Base-by-base conservation (phyloP, 2,113 vertebrate species). In the Saguinus imperator region DNA sequence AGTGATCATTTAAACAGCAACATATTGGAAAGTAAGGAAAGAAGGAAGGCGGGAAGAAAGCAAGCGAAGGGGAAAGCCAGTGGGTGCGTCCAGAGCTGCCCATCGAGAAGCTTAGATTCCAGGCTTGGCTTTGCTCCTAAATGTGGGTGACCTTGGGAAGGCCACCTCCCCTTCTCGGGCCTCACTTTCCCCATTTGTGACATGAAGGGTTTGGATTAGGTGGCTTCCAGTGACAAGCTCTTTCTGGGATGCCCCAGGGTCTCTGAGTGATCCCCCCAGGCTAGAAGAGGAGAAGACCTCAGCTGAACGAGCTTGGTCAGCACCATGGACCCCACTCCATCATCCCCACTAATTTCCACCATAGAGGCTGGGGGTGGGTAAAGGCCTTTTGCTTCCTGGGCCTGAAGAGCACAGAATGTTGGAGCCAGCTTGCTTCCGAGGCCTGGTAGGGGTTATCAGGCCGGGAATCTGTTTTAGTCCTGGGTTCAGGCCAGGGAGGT, bases 41-140 rank as follows among this genome's bases (percentile, higher is more conserved):
- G 32, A 29, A 89, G 10, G 25, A 5, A 66, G 58, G 17, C 12
- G 21, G n/a, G 45, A 10, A 73, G 40, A 10, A 18, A 58, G 58
- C n/a, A 1, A 10, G 13, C 0, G 14, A 27, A 8, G 20, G 18
- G 52, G 0, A 10, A 4, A 29, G 0, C 13, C 8, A 35, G 9
- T 4, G 66, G 17, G 21, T 43, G 29, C 16, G 37, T 37, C 25
- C 0, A 0, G 50, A 37, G 73, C 64, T 35, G 52, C 77, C 18
- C 1, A n/a, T 3, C 10, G 6, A 1, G 43, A 37, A 61, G 73
- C 79, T n/a, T 5, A 2, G 81, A 13, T 10, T 64, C 29, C 68
- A 45, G 48, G 50, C 29, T 9, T 21, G 64, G 11, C 55, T 94
- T 73, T 43, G 29, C 55, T 27, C 48, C 43, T 32, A 21, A 10